Base-by-base conservation (phyloP, 2,797 vertebrate genomes). In the Psittacula derbiana region DNA sequence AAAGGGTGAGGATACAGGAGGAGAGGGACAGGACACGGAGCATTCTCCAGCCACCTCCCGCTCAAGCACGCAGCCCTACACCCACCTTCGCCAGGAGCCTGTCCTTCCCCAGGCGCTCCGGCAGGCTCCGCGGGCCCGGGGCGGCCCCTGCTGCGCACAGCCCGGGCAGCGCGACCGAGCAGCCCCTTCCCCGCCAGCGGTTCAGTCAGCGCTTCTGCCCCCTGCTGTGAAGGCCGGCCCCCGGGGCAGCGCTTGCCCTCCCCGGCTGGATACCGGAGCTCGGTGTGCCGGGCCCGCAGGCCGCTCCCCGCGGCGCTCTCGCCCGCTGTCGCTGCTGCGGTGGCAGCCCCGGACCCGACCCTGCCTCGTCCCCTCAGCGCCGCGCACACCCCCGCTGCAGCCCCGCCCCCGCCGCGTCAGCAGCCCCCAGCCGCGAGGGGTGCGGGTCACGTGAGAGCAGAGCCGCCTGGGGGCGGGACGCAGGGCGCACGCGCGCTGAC, bases 11-110 rank as follows among this genome's bases (percentile, higher is more conserved):
- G 55, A 15, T 3, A 40, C 5, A 11, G 50, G 4, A 28, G 24
- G 4, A 18, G 7, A 30, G 46, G 21, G 25, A 4, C 1, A 5
- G 8, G 8, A 3, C 50, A 3, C 8, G 27, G 12, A 12, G 40
- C 61, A 28, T 2, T 40, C 57, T 53, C 17, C 43, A 3, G 1
- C 46, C 1, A 1, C 2, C 72, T 6, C 33, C 36, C 33, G 64
- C 44, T 27, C 38, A 1, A n/a, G 31, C 52, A 13, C 31, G 27
- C 53, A 27, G 67, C 81, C n/a, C 85, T 1, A 75, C 90, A 85
- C 94, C 49, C 88, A 90, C 95, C 94, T 81, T 12, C 40, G 46
- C 71, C 67, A 4, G 30, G 25, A 64, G 58, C 46, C 33, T 1
- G 60, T 38, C 70, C n/a, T 12, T 18, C 10, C 23, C 78, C 1